phyloP scores from a whole-genome alignment of 1,140 invertebrate species.

The Nephila pilipes region DNA sequence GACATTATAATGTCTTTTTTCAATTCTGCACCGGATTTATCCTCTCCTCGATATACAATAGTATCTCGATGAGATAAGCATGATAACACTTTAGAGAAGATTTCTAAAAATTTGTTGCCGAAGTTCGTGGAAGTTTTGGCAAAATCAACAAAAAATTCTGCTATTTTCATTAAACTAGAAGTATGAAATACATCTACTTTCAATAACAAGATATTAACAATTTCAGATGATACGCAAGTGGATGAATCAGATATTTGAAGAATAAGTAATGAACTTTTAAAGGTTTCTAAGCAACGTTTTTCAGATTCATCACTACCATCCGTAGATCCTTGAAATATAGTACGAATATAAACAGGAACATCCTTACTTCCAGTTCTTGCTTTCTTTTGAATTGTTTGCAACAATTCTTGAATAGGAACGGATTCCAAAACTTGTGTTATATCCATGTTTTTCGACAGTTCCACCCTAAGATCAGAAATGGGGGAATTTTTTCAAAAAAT shows the following conservation, averaged over 20 bases:
- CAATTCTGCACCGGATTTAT: slow-evolving; percentile 59
- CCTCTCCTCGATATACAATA: slow-evolving; percentile 56
- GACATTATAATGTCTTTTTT: slow-evolving; percentile 51
- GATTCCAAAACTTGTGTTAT: slow-evolving; percentile 28
- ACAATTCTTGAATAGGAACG: slow-evolving; percentile 44
- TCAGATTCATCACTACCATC: slow-evolving; percentile 45
- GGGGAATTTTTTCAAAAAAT: no score
- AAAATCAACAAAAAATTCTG: slow-evolving; percentile 51
- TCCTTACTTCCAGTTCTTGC: slow-evolving; percentile 62
- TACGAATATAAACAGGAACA: slow-evolving; percentile 33
- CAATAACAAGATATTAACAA: slow-evolving; percentile 33
- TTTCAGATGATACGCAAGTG: background rate
- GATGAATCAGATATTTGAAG: slow-evolving; percentile 40
- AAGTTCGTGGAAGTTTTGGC: background rate
- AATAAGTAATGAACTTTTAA: slow-evolving; percentile 42
- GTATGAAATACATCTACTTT: slow-evolving; percentile 58
- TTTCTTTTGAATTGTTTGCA: slow-evolving; percentile 48
- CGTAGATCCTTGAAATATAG: slow-evolving; percentile 54
- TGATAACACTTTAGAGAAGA: slow-evolving; percentile 51
- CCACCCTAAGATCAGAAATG: no score
- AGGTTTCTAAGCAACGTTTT: slow-evolving; percentile 65
- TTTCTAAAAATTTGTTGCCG: slow-evolving; percentile 59
- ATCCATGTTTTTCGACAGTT: slow-evolving; percentile 16
- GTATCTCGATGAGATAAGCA: slow-evolving; percentile 40
- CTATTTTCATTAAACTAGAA: slow-evolving; percentile 57